A percentile compares a stretch with the other conserved stretches of the same genome.
Evolutionary conservation across 2,113 vertebrate genomes (phyloP).

Genomic region (Nyctibius bracteatus): DNA sequence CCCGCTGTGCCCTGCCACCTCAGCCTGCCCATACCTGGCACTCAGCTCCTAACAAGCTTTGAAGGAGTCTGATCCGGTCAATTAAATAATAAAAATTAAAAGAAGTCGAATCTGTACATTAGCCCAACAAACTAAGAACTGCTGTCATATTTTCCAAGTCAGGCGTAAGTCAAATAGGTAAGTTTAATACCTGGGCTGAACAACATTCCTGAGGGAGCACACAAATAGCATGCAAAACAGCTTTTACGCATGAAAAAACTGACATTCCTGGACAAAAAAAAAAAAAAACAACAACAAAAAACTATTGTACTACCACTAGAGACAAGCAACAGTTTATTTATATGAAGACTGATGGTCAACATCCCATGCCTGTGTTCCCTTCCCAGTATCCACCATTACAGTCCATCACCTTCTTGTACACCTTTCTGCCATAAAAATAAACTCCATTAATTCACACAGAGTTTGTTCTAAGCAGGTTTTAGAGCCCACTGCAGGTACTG

Average conservation of each 20-base stretch:
- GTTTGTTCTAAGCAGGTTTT: not conserved
- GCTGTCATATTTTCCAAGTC: not conserved
- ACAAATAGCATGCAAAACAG: rapidly evolving
- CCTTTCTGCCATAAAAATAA: not conserved
- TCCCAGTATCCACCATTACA: not conserved
- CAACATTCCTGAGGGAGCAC: not conserved
- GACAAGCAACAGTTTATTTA: not conserved
- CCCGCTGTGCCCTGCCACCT: not conserved
- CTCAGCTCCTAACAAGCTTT: rapidly evolving
- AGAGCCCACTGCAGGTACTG: not conserved
- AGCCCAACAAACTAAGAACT: not conserved
- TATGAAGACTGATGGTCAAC: not conserved
- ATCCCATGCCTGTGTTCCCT: rapidly evolving
- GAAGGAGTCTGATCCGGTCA: not conserved
- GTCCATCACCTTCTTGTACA: not conserved
- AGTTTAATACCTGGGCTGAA: not conserved
- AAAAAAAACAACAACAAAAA: not conserved
- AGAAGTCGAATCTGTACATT: not conserved
- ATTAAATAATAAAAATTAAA: not conserved
- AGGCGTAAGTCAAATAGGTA: not conserved
- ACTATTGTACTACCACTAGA: not conserved
- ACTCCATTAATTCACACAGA: not conserved
- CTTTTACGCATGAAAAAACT: not conserved
- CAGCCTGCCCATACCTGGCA: rapidly evolving
- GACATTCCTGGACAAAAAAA: not conserved